Evolutionary conservation across 2,888 invertebrate genomes (phyloP).

Genomic region (Cephus nigrinus): DNA sequence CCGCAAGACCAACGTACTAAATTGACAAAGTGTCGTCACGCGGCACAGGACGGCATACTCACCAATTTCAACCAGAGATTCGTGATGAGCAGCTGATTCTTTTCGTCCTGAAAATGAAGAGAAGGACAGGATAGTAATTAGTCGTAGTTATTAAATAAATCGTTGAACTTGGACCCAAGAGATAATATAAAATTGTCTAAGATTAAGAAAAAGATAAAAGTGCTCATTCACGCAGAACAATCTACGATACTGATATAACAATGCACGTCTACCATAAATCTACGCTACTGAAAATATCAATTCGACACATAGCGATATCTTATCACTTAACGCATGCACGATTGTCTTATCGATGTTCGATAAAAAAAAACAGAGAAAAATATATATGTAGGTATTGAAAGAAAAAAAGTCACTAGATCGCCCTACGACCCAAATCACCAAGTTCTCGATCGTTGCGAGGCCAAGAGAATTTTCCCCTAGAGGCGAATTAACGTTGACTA

Average conservation of each 20-base stretch:
- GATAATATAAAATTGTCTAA: not conserved
- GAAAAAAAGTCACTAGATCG: not conserved
- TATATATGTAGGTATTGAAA: not conserved
- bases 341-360: too few relatives aligned
- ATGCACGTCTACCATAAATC: not conserved
- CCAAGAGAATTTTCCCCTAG: not conserved
- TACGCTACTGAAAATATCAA: not conserved
- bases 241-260: not conserved
- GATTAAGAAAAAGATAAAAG: not conserved
- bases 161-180: not conserved
- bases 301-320: not conserved
- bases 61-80: constrained; percentile 98
- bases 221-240: not conserved
- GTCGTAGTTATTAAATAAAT: not conserved
- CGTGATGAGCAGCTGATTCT: constrained; percentile 95
- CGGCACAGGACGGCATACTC: constrained; percentile 67
- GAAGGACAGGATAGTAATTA: constrained; percentile 8
- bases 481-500: not conserved
- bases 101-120: constrained; percentile 85
- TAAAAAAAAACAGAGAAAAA: not conserved
- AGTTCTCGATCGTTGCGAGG: not conserved
- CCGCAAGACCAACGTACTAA: not conserved
- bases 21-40: too few relatives aligned
- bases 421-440: not conserved
- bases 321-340: too few relatives aligned